Conservation (phyloP, 2,888 invertebrate species). For the Calliopum simillimum region DNA sequence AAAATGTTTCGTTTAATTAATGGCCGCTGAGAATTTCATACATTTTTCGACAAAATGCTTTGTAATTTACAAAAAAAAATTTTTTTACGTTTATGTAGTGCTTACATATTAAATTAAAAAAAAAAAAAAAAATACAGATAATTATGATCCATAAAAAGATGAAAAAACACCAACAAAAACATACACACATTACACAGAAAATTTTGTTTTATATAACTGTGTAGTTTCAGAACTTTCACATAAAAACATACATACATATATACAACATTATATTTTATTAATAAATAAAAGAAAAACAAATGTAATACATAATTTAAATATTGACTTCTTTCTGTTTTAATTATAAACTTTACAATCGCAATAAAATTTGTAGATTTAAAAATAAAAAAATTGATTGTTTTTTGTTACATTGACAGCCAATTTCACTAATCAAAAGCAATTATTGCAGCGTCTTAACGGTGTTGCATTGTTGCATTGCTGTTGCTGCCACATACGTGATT, state of each 20-base stretch:
- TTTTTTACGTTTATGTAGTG: too few relatives aligned
- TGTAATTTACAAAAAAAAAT: too few relatives aligned
- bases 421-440: neutral
- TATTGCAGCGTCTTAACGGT: neutral
- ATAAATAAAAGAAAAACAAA: slow-evolving; percentile 28
- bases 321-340: slow-evolving; percentile 31
- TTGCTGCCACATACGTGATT: too few relatives aligned
- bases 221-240: slow-evolving; percentile 21
- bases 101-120: too few relatives aligned
- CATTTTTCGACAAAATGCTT: too few relatives aligned
- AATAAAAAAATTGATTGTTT: neutral
- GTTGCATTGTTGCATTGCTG: too few relatives aligned
- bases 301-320: slow-evolving; percentile 33
- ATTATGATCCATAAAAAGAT: slow-evolving; percentile 10
- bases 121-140: neutral
- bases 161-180: slow-evolving; percentile 20
- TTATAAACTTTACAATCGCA: slow-evolving; percentile 39
- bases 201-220: slow-evolving; percentile 2
- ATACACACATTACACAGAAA: neutral
- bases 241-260: too few relatives aligned
- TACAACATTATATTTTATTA: slow-evolving; percentile 33
- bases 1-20: too few relatives aligned
- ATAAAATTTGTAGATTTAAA: slow-evolving; percentile 41
- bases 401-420: neutral
- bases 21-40: too few relatives aligned